Conservation (phyloP, 2,797 vertebrate genomes). For the Hypotaenidia okinawae region DNA sequence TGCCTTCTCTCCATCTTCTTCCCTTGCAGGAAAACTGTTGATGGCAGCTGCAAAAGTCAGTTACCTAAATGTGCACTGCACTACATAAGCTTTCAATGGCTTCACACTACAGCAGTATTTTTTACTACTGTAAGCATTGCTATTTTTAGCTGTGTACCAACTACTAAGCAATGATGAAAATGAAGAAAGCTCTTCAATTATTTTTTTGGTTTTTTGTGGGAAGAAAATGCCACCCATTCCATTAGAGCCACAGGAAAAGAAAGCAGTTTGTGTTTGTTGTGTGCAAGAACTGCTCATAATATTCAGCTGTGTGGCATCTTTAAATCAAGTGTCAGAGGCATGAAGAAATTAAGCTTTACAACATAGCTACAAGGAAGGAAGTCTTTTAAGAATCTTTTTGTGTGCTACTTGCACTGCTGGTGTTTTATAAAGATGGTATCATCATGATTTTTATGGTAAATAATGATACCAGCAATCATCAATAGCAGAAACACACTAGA, state of each 20-base stretch:
- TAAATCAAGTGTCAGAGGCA: background rate
- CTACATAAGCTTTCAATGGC: background rate
- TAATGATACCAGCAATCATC: background rate
- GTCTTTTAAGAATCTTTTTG: background rate
- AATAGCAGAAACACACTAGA: slow-evolving; percentile 7
- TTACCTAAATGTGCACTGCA: slow-evolving; percentile 19
- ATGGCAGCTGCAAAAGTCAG: slow-evolving; percentile 17
- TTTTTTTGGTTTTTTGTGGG: background rate
- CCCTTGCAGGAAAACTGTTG: background rate
- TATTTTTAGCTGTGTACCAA: slow-evolving; percentile 75
- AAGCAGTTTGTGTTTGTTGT: background rate
- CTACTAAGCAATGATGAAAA: slow-evolving; percentile 55
- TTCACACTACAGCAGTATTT: slow-evolving; percentile 49
- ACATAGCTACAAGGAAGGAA: background rate
- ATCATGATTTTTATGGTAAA: background rate
- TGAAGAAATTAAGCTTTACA: background rate
- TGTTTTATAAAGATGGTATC: background rate
- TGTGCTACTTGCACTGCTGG: background rate
- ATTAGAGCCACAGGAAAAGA: background rate
- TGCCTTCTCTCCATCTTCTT: background rate
- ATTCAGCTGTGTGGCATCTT: background rate
- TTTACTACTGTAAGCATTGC: slow-evolving; percentile 66
- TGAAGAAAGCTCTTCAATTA: slow-evolving; percentile 8
- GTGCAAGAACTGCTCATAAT: background rate
- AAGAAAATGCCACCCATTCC: background rate